Base-by-base conservation (phyloP, 2,888 invertebrate genomes). In the Brachylomia viminalis region DNA sequence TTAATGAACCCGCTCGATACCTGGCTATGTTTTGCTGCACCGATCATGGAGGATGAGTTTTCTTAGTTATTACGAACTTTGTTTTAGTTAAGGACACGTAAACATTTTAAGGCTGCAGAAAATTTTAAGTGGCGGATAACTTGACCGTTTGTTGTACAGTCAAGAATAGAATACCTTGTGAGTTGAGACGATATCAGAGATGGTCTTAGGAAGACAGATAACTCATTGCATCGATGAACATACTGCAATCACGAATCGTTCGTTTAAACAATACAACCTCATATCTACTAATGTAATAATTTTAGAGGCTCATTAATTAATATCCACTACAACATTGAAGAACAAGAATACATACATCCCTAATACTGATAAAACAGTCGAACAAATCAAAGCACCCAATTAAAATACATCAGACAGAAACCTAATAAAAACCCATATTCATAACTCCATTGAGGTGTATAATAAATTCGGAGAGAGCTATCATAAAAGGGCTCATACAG, bases 1-100 rank as follows among this genome's bases (percentile, higher is more conserved):
- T 92, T 94, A 92, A 92, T 91, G 92, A 93, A 93, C 91, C 90
- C 90, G 86, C 92, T 90, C 89, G 80, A 79, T 85, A 84, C 86
- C 80, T 84, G 84, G 65, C 68, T 49, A 72, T 79, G 79, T 86
- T 84, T 80, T 64, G 83, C 52, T 87, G 88, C 83, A 85, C 77
- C 76, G 72, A 87, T 87, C 71, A 85, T 77, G 47, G 52, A 30
- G 67, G 77, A 54, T 76, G 68, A 49, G 59, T 77, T 72, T 58
- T 69, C 71, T 66, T 82, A 65, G 13, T 52, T 82, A 33, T 58
- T 62, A 59, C 54, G 49, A 33, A n/a, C 27, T 38, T 8, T 20
- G 42, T 47, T 64, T 77, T 30, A n/a, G 17, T 52, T 23, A 20
- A 11, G 2, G 1, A 56, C 74, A 56, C 10, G 62, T 42, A 13